Conservation (phyloP, 2,797 vertebrate genomes). For the Calcarius lapponicus region DNA sequence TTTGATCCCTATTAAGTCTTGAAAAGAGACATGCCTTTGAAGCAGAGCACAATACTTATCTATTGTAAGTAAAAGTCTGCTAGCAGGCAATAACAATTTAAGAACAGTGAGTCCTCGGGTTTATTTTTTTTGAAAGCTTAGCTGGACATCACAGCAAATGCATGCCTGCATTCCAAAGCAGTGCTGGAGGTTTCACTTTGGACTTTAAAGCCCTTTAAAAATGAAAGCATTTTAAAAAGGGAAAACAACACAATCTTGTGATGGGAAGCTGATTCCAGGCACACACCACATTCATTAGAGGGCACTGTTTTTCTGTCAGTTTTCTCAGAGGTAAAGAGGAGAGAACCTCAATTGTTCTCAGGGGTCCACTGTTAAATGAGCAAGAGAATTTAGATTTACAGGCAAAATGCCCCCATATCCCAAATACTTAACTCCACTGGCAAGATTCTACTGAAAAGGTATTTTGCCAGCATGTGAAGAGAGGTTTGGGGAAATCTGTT, state of each 20-base stretch:
- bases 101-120: not conserved
- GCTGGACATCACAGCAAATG: not conserved
- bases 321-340: not conserved
- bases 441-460: not conserved
- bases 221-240: not conserved
- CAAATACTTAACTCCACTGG: not conserved
- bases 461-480: not conserved
- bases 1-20: not conserved
- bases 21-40: not conserved
- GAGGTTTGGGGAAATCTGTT: not conserved
- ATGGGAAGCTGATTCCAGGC: not conserved
- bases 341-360: not conserved
- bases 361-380: not conserved
- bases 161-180: not conserved
- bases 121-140: not conserved
- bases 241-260: not conserved
- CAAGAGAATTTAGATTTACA: not conserved
- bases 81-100: not conserved
- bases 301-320: constrained; percentile 63
- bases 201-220: not conserved
- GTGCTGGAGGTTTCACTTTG: constrained; percentile 7
- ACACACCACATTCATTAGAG: constrained; percentile 60
- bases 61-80: not conserved
- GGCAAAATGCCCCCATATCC: not conserved
- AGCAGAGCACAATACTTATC: not conserved